Base-by-base conservation (phyloP, 1,140 invertebrate genomes). In the Megalonaias nervosa region DNA sequence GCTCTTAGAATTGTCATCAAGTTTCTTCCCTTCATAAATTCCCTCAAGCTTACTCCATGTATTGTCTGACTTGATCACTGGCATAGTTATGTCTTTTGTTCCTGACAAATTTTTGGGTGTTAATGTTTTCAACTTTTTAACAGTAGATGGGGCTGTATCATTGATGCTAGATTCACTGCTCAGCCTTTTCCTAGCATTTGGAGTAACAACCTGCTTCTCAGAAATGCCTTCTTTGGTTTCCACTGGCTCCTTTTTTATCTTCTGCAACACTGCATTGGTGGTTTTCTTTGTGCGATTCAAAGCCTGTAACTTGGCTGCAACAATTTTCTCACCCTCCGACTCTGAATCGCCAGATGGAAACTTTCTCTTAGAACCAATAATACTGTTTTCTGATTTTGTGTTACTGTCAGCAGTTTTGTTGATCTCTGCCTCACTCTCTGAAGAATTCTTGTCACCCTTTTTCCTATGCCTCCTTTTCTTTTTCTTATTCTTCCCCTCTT, bases 21-120 rank as follows among this genome's bases (percentile, higher is more conserved):
- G 81, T 56, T 81, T 73, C 67, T 83, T 87, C 57, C 80, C 71
- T 71, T 87, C 86, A 80, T 80, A 84, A 56, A 87, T 65, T n/a
- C 74, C 72, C 79, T 89, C 88, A 69, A 88, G 85, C 73, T 88
- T 85, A 75, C 85, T 89, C 86, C 86, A 89, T 1, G 86, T 15
- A 77, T 62, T 62, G 21, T 62, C 19, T 23, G 21, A 62, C 21
- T 19, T 62, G 4, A 62, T 11, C 60, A 62, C 60, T 14, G 19
- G 60, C 19, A 19, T 62, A 14, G 60, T 19, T n/a, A 23, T 23
- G 13, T 19, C 19, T 62, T 61, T 23, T 67, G 57, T 73, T n/a
- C 72, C 75, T 15, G 62, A 55, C 23, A 74, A 70, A 58, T 64
- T 67, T 31, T 55, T 38, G 64, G 61, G 62, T 62, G 64, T 55